phyloP scores from a whole-genome alignment of 2,888 invertebrate genomes.

The Tinea pellionella region DNA sequence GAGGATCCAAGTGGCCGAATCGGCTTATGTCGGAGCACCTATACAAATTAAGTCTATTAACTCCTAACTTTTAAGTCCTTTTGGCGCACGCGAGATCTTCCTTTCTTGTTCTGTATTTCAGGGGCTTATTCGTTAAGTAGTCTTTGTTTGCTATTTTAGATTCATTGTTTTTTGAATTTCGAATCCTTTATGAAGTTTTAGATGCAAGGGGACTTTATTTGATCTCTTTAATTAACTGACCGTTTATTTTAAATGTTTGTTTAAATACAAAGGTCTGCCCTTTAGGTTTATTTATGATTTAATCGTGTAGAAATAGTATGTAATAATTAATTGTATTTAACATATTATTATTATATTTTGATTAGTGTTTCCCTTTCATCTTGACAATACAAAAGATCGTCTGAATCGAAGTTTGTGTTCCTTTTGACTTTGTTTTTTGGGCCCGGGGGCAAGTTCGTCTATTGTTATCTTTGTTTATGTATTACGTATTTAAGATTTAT shows the following conservation, averaged over 20 bases:
- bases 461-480: too few relatives aligned
- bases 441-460: background rate
- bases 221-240: background rate
- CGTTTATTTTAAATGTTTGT: background rate
- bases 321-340: too few relatives aligned
- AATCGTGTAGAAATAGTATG: too few relatives aligned
- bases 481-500: too few relatives aligned
- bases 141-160: slow-evolving; percentile 40
- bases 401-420: background rate
- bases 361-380: slow-evolving; percentile 9
- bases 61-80: slow-evolving; percentile 64
- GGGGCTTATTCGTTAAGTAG: slow-evolving; percentile 63
- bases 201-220: background rate
- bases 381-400: slow-evolving; percentile 7
- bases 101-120: slow-evolving; percentile 58
- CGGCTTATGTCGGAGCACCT: slow-evolving; percentile 52
- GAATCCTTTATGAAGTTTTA: background rate
- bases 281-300: too few relatives aligned
- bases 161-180: background rate
- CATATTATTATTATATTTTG: background rate
- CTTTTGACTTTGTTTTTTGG: background rate
- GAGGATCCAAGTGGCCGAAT: slow-evolving; percentile 30
- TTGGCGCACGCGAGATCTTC: slow-evolving; percentile 54
- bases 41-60: slow-evolving; percentile 68
- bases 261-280: too few relatives aligned